Evolutionary conservation across 2,797 vertebrate species (phyloP), one percentile per base, ranked within the genome.

Genomic region (Sylvia borin): DNA sequence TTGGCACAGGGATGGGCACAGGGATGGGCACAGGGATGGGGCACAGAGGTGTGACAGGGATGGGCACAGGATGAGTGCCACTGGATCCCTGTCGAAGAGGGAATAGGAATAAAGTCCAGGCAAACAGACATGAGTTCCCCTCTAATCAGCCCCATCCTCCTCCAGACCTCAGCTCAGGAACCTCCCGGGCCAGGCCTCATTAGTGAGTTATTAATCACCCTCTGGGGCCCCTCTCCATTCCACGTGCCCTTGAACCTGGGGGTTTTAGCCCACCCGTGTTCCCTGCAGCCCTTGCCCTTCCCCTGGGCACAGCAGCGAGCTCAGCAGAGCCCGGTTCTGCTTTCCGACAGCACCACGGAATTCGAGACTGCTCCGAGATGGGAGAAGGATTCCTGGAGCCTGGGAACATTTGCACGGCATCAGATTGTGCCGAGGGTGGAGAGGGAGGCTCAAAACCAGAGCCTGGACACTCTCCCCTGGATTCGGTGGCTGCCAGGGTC

Each of bases 361-460:
- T 85, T 65, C 84, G 96, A 96, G 93, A 64, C 34, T 42, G 57
- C 55, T 18, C 53, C 57, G 64, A 80, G 57, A 47, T 85, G 77
- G 71, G 20, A 1, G 1, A 43, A 79, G 65, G 74, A 81, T 77
- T 86, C 32, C 14, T 57, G 90, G 95, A 95, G 92, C 77, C 88
- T 76, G 53, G 55, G 81, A 71, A 24, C 16, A 10, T 72, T 73
- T 73, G 32, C 67, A 5, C 34, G 64, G 80, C 83, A 91, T 80
- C 95, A 87, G 92, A 95, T 83, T 89, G 65, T 29, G 74, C 80
- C 67, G 42, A 74, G 40, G n/a, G 50, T 55, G 58, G 53, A 62
- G 36, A 72, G 79, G 31, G 22, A 82, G 16, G 16, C 18, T 42
- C 58, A 92, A 85, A 95, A 94, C 65, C 47, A 58, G 61, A 94